These are phyloP conservation scores for Cenopis cana DNA, from an alignment of 2,888 invertebrate species.

Conservation along the genomic window DNA sequence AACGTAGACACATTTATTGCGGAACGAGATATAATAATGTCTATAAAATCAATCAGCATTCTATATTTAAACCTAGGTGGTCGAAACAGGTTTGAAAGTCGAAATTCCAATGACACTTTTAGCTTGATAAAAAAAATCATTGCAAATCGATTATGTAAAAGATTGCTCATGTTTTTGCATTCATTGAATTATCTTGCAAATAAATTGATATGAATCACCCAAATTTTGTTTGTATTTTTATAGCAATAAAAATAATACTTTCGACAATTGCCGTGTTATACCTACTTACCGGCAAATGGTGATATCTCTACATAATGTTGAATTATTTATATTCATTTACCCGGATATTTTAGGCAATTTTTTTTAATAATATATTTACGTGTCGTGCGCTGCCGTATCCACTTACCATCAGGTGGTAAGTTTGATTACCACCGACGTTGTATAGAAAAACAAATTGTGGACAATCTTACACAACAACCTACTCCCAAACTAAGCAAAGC, in stretches of 20 bases:
- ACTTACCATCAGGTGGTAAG: too few relatives aligned
- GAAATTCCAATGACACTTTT: conserved; percentile 6
- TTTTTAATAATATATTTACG: too few relatives aligned
- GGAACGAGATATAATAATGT: conserved; percentile 21
- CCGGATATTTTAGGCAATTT: too few relatives aligned
- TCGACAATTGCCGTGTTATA: too few relatives aligned
- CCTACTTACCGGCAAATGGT: too few relatives aligned
- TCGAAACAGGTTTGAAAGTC: conserved; percentile 19
- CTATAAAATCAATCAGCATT: conserved; percentile 23
- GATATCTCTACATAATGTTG: too few relatives aligned
- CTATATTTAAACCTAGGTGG: conserved; percentile 17
- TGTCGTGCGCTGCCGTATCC: too few relatives aligned
- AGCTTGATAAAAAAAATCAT: conserved; percentile 7
- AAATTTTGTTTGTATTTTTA: neutral
- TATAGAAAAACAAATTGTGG: too few relatives aligned
- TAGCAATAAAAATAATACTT: neutral
- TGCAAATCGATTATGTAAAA: conserved; percentile 16
- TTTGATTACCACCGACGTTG: too few relatives aligned
- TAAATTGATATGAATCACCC: conserved; percentile 26
- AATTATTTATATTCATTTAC: too few relatives aligned
- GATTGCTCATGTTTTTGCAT: neutral
- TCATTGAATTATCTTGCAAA: conserved; percentile 10
- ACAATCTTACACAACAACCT: too few relatives aligned
- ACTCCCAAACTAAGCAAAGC: too few relatives aligned
- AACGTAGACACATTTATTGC: conserved; percentile 9